Base-by-base conservation (phyloP, 2,888 invertebrate species). In the Latrodectus hesperus region DNA sequence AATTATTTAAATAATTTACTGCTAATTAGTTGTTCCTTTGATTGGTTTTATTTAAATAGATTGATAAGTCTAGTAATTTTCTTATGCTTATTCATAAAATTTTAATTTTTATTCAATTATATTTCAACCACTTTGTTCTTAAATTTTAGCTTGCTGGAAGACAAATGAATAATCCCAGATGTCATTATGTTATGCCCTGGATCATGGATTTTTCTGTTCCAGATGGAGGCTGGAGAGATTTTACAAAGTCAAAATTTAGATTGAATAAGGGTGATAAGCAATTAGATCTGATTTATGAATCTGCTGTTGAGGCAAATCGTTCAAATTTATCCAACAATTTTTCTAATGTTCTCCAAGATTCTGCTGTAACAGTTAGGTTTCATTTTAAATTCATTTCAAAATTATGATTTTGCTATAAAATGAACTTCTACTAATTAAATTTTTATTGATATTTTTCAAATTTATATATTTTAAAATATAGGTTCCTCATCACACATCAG, bases 121-220 rank as follows among this genome's bases (percentile, higher is more conserved):
- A 38, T 38, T 38, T 38, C 6, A 38, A 38, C 6, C 38, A 38
- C 5, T 38, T 38, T 38, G 38, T 38, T 1, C 6, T 4, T 38
- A 38, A 38, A 38, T 38, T 38, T 38, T n/a, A 95, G 90, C 93
- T 96, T 78, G 95, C 96, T 53, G 98, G 98, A 0, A 94, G 98
- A 89, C 94, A 95, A 90, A 94, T 95, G 64, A 95, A 95, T 79
- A 97, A 98, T 92, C 97, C 98, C 0, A 96, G 96, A 91, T 96
- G 97, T 91, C 98, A 99, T 92, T 96, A 97, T 90, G 96, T 99
- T 89, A 95, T 99, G 92, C 99, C 99, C 0, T 99, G 99, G 99
- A 97, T 99, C 0, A 97, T 96, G 52, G 98, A 99, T 93, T 98
- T 99, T 92, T 93, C 95, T 16, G 95, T 95, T 0, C 94, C 96